Evolutionary conservation across 2,888 invertebrate genomes (phyloP), one percentile per base, ranked within the genome.

Genomic region (Cristatella mucedo): DNA sequence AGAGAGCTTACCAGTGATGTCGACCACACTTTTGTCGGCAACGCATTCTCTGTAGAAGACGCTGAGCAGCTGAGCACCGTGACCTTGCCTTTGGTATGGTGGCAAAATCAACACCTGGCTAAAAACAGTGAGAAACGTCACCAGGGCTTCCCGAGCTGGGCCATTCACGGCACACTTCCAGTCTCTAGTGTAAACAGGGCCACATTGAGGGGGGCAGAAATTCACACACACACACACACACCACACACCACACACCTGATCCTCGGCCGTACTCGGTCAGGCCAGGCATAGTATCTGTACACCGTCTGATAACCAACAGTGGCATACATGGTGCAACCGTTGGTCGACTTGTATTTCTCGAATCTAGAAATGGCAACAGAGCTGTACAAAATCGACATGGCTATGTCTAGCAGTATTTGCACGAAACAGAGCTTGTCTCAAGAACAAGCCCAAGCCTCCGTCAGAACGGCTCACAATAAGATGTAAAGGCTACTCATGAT

Each of bases 271-370:
- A 76, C 75, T 60, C 81, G 77, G 44, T 76, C 73, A 0, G 93
- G 91, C 67, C 89, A 91, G 2, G 84, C 82, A 63, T 84, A 97
- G 68, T 89, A 97, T 50, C 83, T 79, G 68, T 93, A 97, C 31
- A 86, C 80, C 0, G 87, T 84, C 37, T 81, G 77, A 66, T 84
- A 93, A 11, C 86, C 95, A 22, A 78, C 78, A 29, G 83, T 76
- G 15, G 80, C 80, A 56, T 80, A 81, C 40, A 73, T 71, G 7
- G 63, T 58, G 7, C 68, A 67, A 2, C 67, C 69, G 34, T 55
- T 52, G 38, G 53, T 46, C 3, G 46, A 48, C 44, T 57, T 54
- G 48, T 67, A 67, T 44, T 67, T 68, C 48, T 69, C 69, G 55
- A 57, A 67, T 42, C 67, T 63, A 50, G 15, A 48, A 49, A 21